A percentile compares a stretch with the other conserved stretches of the same genome.
Evolutionary conservation across 2,888 invertebrate species (phyloP).

Genomic region (Beris chalybata): DNA sequence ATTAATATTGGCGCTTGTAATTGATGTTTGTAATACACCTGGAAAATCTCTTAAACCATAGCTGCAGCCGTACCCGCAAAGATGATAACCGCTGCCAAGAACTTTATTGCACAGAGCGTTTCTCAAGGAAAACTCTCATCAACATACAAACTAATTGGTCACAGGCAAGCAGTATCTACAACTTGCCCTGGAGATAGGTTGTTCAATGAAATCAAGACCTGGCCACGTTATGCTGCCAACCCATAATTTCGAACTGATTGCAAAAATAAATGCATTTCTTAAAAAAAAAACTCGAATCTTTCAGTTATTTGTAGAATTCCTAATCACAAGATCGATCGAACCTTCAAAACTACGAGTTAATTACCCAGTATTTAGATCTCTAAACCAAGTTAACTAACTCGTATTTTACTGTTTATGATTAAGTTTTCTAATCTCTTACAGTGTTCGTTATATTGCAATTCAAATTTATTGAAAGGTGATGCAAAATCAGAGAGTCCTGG

Average conservation of each 20-base stretch:
- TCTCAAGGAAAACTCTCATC: slow-evolving; percentile 44
- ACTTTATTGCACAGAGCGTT: slow-evolving; percentile 45
- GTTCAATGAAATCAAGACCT: slow-evolving; percentile 48
- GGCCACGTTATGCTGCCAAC: slow-evolving; percentile 49
- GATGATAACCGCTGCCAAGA: slow-evolving; percentile 45
- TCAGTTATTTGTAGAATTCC: no score
- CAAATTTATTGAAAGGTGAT: no score
- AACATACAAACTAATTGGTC: slow-evolving; percentile 48
- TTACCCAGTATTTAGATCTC: no score
- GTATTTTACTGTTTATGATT: no score
- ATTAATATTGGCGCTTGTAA: not conserved
- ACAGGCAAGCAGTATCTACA: slow-evolving; percentile 49
- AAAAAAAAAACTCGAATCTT: no score
- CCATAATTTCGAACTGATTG: slow-evolving; percentile 36
- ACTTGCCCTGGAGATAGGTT: slow-evolving; percentile 51
- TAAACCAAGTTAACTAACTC: no score
- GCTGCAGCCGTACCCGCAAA: slow-evolving; percentile 42
- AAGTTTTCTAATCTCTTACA: no score
- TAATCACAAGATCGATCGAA: no score
- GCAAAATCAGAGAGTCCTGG: no score
- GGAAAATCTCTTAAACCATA: slow-evolving; percentile 48
- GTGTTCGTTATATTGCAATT: no score
- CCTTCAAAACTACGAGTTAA: no score
- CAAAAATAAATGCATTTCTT: not conserved
- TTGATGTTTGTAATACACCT: not conserved